These are phyloP conservation scores for Pangasianodon gigas DNA, from an alignment of 2,113 vertebrate genomes.

Conservation along the genomic window DNA sequence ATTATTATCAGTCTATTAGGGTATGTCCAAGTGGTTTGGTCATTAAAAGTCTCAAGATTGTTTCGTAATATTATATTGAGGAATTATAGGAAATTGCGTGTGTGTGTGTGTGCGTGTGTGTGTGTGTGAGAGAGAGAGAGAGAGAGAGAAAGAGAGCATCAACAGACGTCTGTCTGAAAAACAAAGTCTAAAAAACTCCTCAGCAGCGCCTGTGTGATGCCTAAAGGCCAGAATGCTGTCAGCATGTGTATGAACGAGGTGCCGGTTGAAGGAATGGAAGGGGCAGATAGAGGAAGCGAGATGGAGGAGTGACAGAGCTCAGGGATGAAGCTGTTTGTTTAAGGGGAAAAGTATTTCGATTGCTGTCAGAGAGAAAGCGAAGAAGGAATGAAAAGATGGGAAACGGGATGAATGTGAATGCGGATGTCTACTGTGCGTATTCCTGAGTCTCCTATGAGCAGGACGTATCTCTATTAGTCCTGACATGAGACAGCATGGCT, in stretches of 20 bases:
- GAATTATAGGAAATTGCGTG: not conserved
- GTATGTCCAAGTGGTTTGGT: not conserved
- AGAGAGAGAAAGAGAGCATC: not conserved
- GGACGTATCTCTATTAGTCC: slow-evolving; percentile 72
- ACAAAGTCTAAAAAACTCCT: not conserved
- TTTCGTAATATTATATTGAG: not conserved
- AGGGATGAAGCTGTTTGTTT: slow-evolving; percentile 20
- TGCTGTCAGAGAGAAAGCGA: slow-evolving; percentile 21
- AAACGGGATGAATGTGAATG: not conserved
- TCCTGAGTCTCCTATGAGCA: slow-evolving; percentile 36
- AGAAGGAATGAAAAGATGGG: slow-evolving; percentile 7
- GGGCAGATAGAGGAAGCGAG: slow-evolving; percentile 43
- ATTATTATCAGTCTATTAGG: not conserved
- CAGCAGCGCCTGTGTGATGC: slow-evolving; percentile 32
- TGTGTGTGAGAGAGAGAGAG: not conserved
- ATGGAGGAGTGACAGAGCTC: slow-evolving; percentile 38
- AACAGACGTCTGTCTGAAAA: slow-evolving; percentile 1
- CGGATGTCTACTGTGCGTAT: not conserved
- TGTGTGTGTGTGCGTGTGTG: slow-evolving; percentile 29
- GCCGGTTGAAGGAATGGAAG: slow-evolving; percentile 34
- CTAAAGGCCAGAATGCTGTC: slow-evolving; percentile 40
- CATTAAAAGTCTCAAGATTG: not conserved
- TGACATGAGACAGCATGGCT: slow-evolving; percentile 74
- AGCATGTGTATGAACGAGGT: slow-evolving; percentile 50
- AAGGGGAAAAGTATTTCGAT: not conserved